Evolutionary conservation across 2,888 invertebrate species (phyloP).

Genomic region (Hirudinaria manillensis): DNA sequence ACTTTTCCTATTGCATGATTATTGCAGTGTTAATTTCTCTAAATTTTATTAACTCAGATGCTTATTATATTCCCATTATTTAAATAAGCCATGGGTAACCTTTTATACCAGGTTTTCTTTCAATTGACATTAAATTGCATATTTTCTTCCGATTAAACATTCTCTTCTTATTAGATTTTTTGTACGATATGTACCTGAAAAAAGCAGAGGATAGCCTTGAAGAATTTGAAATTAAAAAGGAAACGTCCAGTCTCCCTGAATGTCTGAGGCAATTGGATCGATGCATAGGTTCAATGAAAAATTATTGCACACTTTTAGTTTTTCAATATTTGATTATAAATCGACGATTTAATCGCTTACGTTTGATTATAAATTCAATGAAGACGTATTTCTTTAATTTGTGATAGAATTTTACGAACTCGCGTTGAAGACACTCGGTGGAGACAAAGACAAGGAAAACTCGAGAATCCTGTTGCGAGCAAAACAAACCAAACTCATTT

Average conservation of each 20-base stretch:
- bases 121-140: too few species aligned
- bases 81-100: too few species aligned
- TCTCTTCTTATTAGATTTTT: background rate
- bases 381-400: background rate
- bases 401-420: background rate
- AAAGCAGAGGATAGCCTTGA: slow-evolving; percentile 1
- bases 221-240: slow-evolving; percentile 5
- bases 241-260: background rate
- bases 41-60: too few species aligned
- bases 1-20: background rate
- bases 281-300: slow-evolving; percentile 4
- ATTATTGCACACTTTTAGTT: background rate
- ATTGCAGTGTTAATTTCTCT: background rate
- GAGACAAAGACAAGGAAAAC: background rate
- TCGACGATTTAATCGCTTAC: background rate
- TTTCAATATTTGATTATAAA: background rate
- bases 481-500: background rate
- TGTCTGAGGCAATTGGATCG: slow-evolving; percentile 3
- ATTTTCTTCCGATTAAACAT: too few species aligned
- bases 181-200: slow-evolving; percentile 15
- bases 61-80: too few species aligned
- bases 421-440: background rate
- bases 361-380: too few species aligned
- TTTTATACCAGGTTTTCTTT: too few species aligned
- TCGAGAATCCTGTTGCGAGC: background rate